Evolutionary conservation across 2,888 invertebrate species (phyloP), one percentile per base, ranked within the genome.

Genomic region (Panorpa germanica): DNA sequence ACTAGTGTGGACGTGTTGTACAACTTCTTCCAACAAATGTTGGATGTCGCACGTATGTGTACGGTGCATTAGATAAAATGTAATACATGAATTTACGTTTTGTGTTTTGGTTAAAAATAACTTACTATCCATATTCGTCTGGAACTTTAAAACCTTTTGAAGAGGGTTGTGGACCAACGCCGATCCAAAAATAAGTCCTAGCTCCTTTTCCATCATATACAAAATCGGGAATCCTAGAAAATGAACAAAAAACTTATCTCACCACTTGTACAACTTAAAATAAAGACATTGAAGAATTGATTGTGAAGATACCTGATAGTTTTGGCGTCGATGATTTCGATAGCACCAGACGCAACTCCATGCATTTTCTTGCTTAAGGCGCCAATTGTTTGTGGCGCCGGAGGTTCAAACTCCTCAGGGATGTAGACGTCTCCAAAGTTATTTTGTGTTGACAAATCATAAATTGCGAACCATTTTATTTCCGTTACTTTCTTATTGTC

Each of bases 111-210:
- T 10, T 14, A n/a, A 10, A 25, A n/a, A 7, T n/a, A 28, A 69
- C 83, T 75, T 55, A 88, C 86, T 86, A 90, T 61, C 90, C 90
- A 43, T 76, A 68, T 53, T 90, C 88, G 52, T 90, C 85, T 1
- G 88, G 85, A 37, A 90, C 71, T 55, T 74, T 77, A 39, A 57
- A 59, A 2, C 88, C 90, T 42, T 76, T 73, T 25, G 75, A 65
- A 8, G 75, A 76, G 0, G 88, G 86, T 46, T 85, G 82, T 14
- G 88, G 77, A 0, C 88, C 88, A 33, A 77, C 73, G 7, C 90
- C 90, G 2, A 76, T 72, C 81, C 82, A 85, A 55, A 90, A 88
- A 52, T 75, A 80, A 1, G 80, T 73, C 39, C 74, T 72, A 39
- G 63, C 66, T 1, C 78, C 80, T 36, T 57, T 56, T 5, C 83